Evolutionary conservation across 2,797 vertebrate species (phyloP).

Genomic region (Pantherophis alleghaniensis): DNA sequence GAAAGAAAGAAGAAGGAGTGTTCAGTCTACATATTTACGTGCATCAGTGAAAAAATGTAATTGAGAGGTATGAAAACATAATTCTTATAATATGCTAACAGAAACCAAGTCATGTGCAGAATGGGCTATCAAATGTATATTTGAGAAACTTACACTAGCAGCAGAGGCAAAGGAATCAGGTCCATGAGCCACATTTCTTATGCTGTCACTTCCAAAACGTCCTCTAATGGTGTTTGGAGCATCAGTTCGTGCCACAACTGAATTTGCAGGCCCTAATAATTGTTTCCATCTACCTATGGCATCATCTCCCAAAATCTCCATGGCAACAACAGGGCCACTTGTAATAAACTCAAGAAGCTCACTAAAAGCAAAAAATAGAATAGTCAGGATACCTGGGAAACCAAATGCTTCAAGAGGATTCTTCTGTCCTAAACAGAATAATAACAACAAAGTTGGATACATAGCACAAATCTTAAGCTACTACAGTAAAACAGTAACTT

Average conservation of each 20-base stretch:
- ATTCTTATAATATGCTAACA: not conserved
- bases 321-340: constrained; percentile 86
- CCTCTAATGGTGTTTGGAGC: constrained; percentile 77
- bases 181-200: constrained; percentile 85
- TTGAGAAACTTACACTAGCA: constrained; percentile 79
- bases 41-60: not conserved
- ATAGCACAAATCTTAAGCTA: not conserved
- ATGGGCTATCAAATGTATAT: constrained; percentile 2
- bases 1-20: not conserved
- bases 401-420: not conserved
- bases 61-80: not conserved
- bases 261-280: constrained; percentile 83
- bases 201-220: constrained; percentile 81
- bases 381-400: constrained; percentile 8
- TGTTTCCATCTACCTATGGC: constrained; percentile 84
- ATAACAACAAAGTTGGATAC: not conserved
- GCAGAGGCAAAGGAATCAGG: constrained; percentile 86
- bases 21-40: constrained; percentile 12
- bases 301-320: constrained; percentile 91
- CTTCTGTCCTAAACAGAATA: not conserved
- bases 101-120: constrained; percentile 13
- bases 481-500: not conserved
- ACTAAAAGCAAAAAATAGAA: constrained; percentile 69
- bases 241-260: constrained; percentile 73
- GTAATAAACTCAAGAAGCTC: constrained; percentile 86